A percentile compares a stretch with the other conserved stretches of the same genome.
These are phyloP conservation scores for Hyposoter dolosus DNA, from an alignment of 2,888 invertebrate species.

Conservation along the genomic window DNA sequence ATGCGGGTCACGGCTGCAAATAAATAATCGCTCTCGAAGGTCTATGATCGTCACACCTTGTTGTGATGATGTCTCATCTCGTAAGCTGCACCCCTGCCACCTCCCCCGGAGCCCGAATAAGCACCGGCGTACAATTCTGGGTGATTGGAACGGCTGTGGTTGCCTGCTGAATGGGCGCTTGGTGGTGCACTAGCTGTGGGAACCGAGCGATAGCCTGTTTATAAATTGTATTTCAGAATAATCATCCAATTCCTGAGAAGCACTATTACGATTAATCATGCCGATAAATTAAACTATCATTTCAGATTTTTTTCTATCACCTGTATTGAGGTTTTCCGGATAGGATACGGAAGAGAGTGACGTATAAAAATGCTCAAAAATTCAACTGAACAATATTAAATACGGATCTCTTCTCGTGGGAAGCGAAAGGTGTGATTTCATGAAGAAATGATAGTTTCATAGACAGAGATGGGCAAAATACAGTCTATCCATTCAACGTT, in stretches of 20 bases:
- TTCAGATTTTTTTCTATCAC: neutral
- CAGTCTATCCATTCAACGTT: neutral
- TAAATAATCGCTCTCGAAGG: slow-evolving; percentile 70
- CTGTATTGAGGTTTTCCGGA: slow-evolving; percentile 36
- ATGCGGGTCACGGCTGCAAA: slow-evolving; percentile 73
- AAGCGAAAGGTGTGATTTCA: slow-evolving; percentile 44
- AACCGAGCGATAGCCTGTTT: slow-evolving; percentile 84
- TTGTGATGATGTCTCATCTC: slow-evolving; percentile 91
- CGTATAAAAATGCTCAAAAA: slow-evolving; percentile 49
- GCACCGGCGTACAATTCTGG: slow-evolving; percentile 91
- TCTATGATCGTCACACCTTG: slow-evolving; percentile 87
- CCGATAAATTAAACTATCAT: slow-evolving; percentile 47
- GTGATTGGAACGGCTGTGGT: slow-evolving; percentile 85
- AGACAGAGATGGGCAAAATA: slow-evolving; percentile 15
- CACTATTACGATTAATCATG: slow-evolving; percentile 55
- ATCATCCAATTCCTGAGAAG: slow-evolving; percentile 72
- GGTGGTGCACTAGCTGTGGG: slow-evolving; percentile 85
- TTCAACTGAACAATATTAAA: slow-evolving; percentile 69
- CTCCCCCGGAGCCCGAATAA: slow-evolving; percentile 86
- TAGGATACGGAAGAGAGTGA: slow-evolving; percentile 71
- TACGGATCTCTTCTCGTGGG: slow-evolving; percentile 53
- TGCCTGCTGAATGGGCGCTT: slow-evolving; percentile 85
- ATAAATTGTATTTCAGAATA: slow-evolving; percentile 73
- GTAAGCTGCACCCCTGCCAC: slow-evolving; percentile 86
- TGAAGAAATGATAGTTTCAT: slow-evolving; percentile 49